phyloP scores from a whole-genome alignment of 2,888 invertebrate genomes.

The Rhyacophila evoluta region DNA sequence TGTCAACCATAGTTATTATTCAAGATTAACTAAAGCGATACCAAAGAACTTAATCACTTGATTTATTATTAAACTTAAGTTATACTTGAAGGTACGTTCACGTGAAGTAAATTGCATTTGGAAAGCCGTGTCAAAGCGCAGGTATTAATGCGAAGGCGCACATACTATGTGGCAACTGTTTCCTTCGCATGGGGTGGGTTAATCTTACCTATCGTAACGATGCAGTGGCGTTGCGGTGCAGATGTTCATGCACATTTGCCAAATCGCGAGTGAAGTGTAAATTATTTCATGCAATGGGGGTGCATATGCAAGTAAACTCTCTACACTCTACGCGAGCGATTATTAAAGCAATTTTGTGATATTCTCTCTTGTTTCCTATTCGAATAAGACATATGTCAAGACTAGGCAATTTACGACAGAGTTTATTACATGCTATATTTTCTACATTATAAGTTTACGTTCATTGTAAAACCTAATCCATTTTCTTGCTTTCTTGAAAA shows the following conservation, averaged over 20 bases:
- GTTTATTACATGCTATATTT: no score
- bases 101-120: slow-evolving; percentile 10
- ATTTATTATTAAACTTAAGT: slow-evolving; percentile 11
- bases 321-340: neutral
- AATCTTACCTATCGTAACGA: slow-evolving; percentile 30
- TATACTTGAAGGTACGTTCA: neutral
- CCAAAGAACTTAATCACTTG: neutral
- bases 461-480: no score
- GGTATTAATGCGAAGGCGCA: slow-evolving; percentile 9
- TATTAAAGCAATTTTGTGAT: slow-evolving; percentile 17
- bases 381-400: neutral
- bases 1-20: neutral
- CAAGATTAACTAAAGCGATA: neutral
- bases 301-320: slow-evolving; percentile 19
- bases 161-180: neutral
- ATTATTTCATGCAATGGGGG: slow-evolving; percentile 45
- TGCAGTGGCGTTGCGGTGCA: slow-evolving; percentile 41
- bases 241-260: slow-evolving; percentile 44
- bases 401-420: no score
- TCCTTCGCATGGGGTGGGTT: slow-evolving; percentile 3
- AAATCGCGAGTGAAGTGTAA: slow-evolving; percentile 49
- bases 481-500: no score
- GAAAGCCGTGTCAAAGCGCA: slow-evolving; percentile 12
- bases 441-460: no score
- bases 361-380: neutral